A percentile compares a stretch with the other conserved stretches of the same genome.
Conservation (phyloP, 1,140 invertebrate species). For the Bombus cullumanus region DNA sequence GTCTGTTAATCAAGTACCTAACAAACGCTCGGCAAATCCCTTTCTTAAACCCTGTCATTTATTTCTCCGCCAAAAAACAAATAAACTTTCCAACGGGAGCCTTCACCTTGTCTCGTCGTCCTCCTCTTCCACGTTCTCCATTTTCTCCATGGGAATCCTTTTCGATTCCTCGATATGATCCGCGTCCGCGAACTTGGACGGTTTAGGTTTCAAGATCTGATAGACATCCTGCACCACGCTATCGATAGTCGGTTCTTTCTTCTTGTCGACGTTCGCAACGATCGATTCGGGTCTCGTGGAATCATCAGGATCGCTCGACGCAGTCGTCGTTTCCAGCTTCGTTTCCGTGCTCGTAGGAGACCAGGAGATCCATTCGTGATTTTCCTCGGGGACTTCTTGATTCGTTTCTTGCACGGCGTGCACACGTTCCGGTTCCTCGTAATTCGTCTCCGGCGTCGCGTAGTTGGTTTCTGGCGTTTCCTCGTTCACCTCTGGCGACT, state of each 20-base stretch:
- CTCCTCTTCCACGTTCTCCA: slow-evolving; percentile 66
- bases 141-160: slow-evolving; percentile 32
- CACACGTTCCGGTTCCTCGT: slow-evolving; percentile 65
- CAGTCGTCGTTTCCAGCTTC: neutral
- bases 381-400: slow-evolving; percentile 37
- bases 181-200: slow-evolving; percentile 53
- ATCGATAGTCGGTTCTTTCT: slow-evolving; percentile 68
- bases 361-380: slow-evolving; percentile 27
- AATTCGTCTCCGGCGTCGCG: slow-evolving; percentile 73
- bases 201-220: slow-evolving; percentile 64
- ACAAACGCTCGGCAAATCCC: neutral
- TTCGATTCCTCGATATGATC: slow-evolving; percentile 21
- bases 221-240: slow-evolving; percentile 74
- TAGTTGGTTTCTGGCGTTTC: slow-evolving; percentile 77
- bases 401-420: slow-evolving; percentile 55
- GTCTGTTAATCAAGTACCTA: too few relatives aligned
- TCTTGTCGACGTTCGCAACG: slow-evolving; percentile 22
- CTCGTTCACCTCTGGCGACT: slow-evolving; percentile 73
- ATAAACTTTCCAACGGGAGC: neutral
- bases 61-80: neutral
- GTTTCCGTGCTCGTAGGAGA: neutral
- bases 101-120: slow-evolving; percentile 73
- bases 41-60: too few relatives aligned
- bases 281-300: neutral
- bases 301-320: neutral